Evolutionary conservation across 2,113 vertebrate species (phyloP).

Genomic region (Dasypus novemcinctus): DNA sequence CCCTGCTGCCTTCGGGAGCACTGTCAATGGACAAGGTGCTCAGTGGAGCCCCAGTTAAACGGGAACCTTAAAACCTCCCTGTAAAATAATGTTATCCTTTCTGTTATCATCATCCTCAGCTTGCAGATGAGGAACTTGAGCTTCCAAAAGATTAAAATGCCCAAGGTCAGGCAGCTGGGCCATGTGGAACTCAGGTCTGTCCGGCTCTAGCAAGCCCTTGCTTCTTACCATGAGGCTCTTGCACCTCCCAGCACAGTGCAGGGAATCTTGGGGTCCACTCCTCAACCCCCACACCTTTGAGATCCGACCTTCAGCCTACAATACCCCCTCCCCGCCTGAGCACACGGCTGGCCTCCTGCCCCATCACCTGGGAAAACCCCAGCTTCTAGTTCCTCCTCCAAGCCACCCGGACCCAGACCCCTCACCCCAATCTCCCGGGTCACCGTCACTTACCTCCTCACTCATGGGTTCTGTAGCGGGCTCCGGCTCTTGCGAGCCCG

Average conservation of each 20-base stretch:
- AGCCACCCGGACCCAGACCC: neutral
- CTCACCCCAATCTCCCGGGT: neutral
- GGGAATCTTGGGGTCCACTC: neutral
- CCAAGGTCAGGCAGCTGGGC: conserved; percentile 36
- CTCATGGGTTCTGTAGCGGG: conserved; percentile 86
- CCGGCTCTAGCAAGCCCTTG: neutral
- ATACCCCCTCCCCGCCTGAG: neutral
- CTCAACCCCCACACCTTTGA: neutral
- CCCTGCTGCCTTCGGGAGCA: neutral
- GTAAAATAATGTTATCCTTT: neutral
- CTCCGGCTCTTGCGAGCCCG: conserved; percentile 84
- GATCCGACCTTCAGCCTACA: neutral
- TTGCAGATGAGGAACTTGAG: neutral
- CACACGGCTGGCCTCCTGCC: neutral
- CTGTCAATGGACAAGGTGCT: fast-evolving
- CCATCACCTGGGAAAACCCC: neutral
- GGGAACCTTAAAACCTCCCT: neutral
- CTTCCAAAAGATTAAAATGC: neutral
- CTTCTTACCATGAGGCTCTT: neutral
- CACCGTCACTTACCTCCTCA: conserved; percentile 85
- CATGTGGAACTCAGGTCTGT: neutral
- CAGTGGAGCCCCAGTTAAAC: neutral
- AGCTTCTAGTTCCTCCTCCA: neutral
- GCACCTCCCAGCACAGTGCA: neutral
- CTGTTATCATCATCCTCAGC: neutral